These are phyloP conservation scores for Amphipyra berbera DNA, from an alignment of 2,888 invertebrate genomes.

Conservation along the genomic window DNA sequence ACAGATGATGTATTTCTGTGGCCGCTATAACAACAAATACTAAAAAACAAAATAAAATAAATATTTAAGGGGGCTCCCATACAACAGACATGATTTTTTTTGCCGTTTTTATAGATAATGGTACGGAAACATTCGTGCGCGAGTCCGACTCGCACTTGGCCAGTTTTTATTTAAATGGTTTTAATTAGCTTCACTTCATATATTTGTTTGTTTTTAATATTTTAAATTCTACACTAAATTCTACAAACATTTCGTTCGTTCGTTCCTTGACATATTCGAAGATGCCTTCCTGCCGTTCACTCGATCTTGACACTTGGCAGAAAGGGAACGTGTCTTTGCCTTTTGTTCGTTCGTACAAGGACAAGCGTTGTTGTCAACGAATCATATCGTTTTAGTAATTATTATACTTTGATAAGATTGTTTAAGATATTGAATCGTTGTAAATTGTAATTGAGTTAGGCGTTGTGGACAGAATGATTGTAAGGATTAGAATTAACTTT, in stretches of 20 bases:
- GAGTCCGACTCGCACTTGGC: too few relatives aligned
- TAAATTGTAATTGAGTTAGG: conserved; percentile 20
- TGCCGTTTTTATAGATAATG: too few relatives aligned
- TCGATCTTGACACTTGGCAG: conserved; percentile 52
- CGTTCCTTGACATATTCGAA: conserved; percentile 66
- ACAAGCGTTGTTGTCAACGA: conserved; percentile 43
- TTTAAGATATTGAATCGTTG: conserved; percentile 15
- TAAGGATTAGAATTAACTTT: conserved; percentile 1
- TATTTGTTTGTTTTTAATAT: background rate
- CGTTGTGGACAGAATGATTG: background rate
- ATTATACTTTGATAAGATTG: conserved; percentile 1
- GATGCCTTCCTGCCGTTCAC: conserved; percentile 62
- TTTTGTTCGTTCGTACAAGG: conserved; percentile 40
- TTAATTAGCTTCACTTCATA: too few relatives aligned
- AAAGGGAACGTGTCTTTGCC: conserved; percentile 51
- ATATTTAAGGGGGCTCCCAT: too few relatives aligned
- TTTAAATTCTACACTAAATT: conserved; percentile 1
- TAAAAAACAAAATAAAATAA: too few relatives aligned
- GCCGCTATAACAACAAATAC: too few relatives aligned
- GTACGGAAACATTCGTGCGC: too few relatives aligned
- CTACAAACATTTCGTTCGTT: background rate
- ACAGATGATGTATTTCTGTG: too few relatives aligned
- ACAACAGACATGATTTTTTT: too few relatives aligned
- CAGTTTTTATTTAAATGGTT: too few relatives aligned
- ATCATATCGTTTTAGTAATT: conserved; percentile 21